Base-by-base conservation (phyloP, 2,888 invertebrate genomes). In the Drosophila multiciliata region DNA sequence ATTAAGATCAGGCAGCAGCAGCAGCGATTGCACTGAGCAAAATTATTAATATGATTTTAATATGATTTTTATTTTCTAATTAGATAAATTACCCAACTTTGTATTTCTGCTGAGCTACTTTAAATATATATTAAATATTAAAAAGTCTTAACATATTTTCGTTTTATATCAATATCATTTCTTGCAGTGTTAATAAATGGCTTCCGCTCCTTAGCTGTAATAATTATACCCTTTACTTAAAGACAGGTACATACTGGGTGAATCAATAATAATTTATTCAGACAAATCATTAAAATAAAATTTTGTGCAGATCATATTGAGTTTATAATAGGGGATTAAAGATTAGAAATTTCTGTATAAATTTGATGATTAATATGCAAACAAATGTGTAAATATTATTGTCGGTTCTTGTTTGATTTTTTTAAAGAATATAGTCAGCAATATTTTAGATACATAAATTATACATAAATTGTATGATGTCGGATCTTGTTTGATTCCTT, bases 121-220 rank as follows among this genome's bases (percentile, higher is more conserved):
- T n/a, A 40, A n/a, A n/a, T 40, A n/a, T 40, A 40, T n/a, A 0
- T 5, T 9, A 11, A 2, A 40, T 15, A 20, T 20, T 23, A 45
- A 4, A 15, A 23, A 23, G 8, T 3, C 8, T 1, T 1, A 8
- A 45, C 1, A 8, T 12, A 8, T 15, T 7, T 45, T 23, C 8
- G 20, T 3, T n/a, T 50, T 20, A 2, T 20, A 6, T 26, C 1
- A 52, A n/a, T 11, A 6, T 2, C 2, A 42, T 60, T 74, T 60
- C 3, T 75, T 23, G 23, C 62, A 79, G 82, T 90, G 90, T 66
- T 75, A 15, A 49, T 57, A 50, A 67, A 54, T 66, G 66, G 70
- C 80, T 73, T 86, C 75, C 81, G 81, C 71, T 78, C 55, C 40
- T 63, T 71, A 63, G 52, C 35, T 50, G 15, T 29, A 57, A 20